A percentile compares a stretch with the other conserved stretches of the same genome.
Conservation (phyloP, 2,888 invertebrate genomes). For the Ochropacha duplaris region DNA sequence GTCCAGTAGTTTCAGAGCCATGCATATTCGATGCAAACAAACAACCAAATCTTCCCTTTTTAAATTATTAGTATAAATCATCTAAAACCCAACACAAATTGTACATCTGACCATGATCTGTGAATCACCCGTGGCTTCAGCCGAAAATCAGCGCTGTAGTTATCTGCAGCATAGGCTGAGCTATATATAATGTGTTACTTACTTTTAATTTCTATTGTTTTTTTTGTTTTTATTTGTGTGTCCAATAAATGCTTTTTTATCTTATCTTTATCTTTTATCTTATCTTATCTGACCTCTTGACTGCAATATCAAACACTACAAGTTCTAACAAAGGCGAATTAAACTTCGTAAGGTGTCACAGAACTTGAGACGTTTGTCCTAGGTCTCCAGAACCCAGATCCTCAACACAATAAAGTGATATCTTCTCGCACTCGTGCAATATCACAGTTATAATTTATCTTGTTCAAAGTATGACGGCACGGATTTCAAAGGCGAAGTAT, state of each 20-base stretch:
- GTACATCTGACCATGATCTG: too few species aligned
- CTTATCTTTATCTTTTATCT: too few species aligned
- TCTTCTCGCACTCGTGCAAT: conserved; percentile 4
- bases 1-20: too few species aligned
- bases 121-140: too few species aligned
- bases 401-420: background rate
- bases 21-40: too few species aligned
- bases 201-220: too few species aligned
- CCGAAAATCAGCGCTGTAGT: too few species aligned
- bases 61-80: background rate
- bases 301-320: background rate
- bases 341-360: background rate
- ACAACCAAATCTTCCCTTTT: too few species aligned
- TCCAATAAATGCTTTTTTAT: too few species aligned
- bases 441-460: conserved; percentile 43
- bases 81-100: background rate
- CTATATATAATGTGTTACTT: too few species aligned
- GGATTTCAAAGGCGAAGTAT: conserved; percentile 34
- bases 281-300: background rate
- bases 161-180: too few species aligned
- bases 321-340: background rate
- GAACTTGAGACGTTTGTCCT: background rate
- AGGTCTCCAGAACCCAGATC: background rate
- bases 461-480: conserved; percentile 37
- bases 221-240: too few species aligned